Conservation (phyloP, 2,797 vertebrate species). For the Spinus olivaceus region DNA sequence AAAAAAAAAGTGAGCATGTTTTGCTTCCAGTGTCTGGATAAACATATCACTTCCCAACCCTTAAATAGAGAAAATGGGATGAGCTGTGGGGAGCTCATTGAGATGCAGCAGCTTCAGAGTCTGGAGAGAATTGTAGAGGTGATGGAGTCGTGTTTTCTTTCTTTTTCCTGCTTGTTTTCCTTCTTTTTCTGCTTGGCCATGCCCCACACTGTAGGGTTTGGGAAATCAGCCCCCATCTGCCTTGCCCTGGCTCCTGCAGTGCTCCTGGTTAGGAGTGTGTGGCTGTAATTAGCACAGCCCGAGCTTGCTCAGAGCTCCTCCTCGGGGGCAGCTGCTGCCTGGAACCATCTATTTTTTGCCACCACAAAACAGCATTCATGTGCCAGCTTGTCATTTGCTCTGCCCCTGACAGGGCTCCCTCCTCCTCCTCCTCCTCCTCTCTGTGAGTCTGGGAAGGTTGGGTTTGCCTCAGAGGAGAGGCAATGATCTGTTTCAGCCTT, state of each 20-base stretch:
- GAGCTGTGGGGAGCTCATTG: background rate
- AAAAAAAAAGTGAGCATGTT: background rate
- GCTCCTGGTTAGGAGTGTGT: background rate
- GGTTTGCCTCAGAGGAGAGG: background rate
- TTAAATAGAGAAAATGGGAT: conserved; percentile 6
- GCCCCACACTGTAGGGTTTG: background rate
- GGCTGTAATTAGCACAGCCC: conserved; percentile 11
- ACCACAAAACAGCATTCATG: background rate
- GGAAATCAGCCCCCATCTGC: background rate
- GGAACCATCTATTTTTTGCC: background rate
- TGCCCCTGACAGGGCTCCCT: accelerated
- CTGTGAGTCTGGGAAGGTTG: background rate
- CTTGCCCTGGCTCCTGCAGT: background rate
- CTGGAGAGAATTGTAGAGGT: background rate
- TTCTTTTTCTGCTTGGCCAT: background rate
- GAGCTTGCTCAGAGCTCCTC: background rate
- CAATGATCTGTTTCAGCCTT: background rate
- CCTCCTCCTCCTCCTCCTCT: background rate
- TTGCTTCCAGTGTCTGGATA: conserved; percentile 12
- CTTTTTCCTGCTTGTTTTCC: background rate
- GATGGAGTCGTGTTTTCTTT: background rate
- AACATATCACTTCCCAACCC: background rate
- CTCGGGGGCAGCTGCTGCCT: conserved; percentile 41
- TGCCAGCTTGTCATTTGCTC: background rate
- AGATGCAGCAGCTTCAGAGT: background rate